These are phyloP conservation scores for Oxytorus armatus DNA, from an alignment of 2,888 invertebrate genomes.

Conservation along the genomic window DNA sequence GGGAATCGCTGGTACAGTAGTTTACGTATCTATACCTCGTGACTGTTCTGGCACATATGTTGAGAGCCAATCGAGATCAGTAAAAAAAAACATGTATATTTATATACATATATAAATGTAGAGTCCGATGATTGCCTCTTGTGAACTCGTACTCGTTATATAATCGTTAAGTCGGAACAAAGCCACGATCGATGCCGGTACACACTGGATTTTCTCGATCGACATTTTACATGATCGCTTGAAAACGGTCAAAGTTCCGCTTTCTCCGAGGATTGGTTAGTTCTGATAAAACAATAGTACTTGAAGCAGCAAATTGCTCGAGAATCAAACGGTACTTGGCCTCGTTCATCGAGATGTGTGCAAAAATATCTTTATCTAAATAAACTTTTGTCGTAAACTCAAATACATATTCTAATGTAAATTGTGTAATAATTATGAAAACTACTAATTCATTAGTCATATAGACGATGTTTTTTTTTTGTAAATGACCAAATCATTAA, in stretches of 20 bases:
- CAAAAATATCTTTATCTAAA: too few species aligned
- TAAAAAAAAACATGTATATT: background rate
- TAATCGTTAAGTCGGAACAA: constrained; percentile 13
- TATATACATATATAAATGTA: background rate
- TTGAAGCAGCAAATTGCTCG: too few species aligned
- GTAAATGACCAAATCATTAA: too few species aligned
- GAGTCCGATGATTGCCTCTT: constrained; percentile 20
- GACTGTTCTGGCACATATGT: background rate
- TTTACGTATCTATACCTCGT: background rate
- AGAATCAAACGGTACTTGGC: too few species aligned
- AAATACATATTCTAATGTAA: too few species aligned
- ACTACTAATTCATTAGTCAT: too few species aligned
- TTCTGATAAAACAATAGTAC: background rate
- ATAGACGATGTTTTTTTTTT: too few species aligned
- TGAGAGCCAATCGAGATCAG: constrained; percentile 18
- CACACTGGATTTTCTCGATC: constrained; percentile 13
- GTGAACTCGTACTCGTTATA: constrained; percentile 1
- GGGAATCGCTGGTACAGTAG: background rate
- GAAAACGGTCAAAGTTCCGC: constrained; percentile 15
- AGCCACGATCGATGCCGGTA: background rate
- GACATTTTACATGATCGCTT: background rate
- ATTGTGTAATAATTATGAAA: too few species aligned
- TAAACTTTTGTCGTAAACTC: too few species aligned
- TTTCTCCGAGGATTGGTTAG: background rate
- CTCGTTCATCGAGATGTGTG: too few species aligned